Percentiles rank a stretch among this genome's conserved stretches.
phyloP scores from a whole-genome alignment of 2,888 invertebrate species.

The Synergus itoensis region DNA sequence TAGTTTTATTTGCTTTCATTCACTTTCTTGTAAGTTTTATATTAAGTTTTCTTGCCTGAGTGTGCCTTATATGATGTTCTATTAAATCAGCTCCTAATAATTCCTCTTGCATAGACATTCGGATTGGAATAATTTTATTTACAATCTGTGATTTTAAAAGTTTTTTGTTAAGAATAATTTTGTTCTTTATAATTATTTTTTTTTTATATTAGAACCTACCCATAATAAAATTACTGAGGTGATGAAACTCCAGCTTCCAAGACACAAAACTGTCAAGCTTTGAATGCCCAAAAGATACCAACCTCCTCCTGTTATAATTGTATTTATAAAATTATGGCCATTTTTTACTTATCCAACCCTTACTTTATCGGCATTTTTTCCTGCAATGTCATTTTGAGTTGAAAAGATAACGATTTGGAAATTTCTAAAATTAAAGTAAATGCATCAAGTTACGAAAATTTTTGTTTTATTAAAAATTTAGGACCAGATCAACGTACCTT shows the following conservation, averaged over 20 bases:
- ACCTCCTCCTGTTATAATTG: constrained; percentile 85
- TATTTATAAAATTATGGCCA: constrained; percentile 6
- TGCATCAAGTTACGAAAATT: too few species aligned
- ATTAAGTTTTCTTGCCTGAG: constrained; percentile 78
- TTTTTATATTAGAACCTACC: constrained; percentile 74
- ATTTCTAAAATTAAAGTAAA: too few species aligned
- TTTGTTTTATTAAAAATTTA: too few species aligned
- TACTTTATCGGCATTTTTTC: too few species aligned
- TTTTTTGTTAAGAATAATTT: constrained; percentile 9
- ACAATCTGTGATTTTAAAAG: constrained; percentile 78
- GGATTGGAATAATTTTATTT: constrained; percentile 88
- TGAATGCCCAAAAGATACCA: constrained; percentile 94
- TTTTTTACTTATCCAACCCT: too few species aligned
- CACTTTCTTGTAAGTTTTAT: constrained; percentile 29
- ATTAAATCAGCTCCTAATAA: constrained; percentile 93
- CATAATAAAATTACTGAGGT: constrained; percentile 87
- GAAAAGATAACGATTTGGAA: too few species aligned
- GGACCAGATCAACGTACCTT: too few species aligned
- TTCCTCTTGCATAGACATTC: constrained; percentile 93
- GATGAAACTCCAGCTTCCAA: constrained; percentile 86
- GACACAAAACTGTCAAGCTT: constrained; percentile 84
- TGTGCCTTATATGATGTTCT: constrained; percentile 90
- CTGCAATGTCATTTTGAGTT: too few species aligned
- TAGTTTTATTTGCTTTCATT: constrained; percentile 8
- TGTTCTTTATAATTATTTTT: constrained; percentile 6